Conservation (phyloP, 2,113 vertebrate species). For the Falcunculus frontatus region DNA sequence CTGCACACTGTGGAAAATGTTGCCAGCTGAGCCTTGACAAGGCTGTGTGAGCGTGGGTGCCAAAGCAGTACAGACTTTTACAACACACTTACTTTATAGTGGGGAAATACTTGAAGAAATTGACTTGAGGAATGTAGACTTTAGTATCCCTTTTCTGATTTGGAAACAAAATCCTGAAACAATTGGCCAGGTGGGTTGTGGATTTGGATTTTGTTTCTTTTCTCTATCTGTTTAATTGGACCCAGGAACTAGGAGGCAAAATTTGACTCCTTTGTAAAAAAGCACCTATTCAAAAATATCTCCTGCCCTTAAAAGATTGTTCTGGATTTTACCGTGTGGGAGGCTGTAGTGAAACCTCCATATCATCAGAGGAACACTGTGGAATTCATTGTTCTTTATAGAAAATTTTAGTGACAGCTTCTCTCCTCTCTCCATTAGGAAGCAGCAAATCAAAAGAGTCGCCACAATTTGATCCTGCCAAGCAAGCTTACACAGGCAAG, state of each 20-base stretch:
- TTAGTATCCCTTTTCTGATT: background rate
- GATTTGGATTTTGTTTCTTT: background rate
- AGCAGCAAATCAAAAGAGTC: constrained; percentile 77
- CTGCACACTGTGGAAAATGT: background rate
- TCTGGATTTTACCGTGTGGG: background rate
- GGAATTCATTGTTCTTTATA: background rate
- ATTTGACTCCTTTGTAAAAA: background rate
- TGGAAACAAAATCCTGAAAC: background rate
- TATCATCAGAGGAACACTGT: background rate
- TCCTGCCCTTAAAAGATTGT: background rate
- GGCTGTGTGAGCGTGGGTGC: background rate
- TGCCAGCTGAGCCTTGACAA: background rate
- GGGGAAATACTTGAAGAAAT: background rate
- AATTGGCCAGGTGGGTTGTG: background rate
- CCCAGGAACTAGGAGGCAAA: background rate
- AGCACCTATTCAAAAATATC: background rate
- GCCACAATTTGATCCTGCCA: constrained; percentile 87
- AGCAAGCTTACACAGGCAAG: constrained; percentile 66
- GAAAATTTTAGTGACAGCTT: background rate
- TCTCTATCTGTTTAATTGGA: background rate
- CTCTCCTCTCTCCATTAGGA: constrained; percentile 45
- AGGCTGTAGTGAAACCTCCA: background rate
- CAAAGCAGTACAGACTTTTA: background rate
- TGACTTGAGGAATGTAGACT: background rate
- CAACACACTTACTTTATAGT: background rate